These are phyloP conservation scores for Yponomeuta plumbellus DNA, from an alignment of 2,888 invertebrate species.

Conservation along the genomic window DNA sequence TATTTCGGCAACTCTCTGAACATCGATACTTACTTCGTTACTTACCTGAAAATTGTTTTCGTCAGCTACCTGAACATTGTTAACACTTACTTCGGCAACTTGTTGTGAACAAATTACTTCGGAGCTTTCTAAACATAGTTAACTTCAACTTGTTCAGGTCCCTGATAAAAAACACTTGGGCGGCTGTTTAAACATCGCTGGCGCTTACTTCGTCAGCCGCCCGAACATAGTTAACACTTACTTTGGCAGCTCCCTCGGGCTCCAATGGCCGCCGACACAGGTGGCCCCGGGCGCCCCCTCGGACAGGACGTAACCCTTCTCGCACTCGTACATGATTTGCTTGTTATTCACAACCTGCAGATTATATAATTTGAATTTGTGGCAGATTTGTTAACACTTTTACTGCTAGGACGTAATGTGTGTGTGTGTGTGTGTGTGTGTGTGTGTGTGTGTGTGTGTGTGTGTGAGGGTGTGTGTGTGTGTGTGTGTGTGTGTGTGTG, in stretches of 20 bases:
- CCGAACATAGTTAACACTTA: slow-evolving; percentile 51
- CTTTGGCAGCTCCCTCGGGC: slow-evolving; percentile 90
- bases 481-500: no score
- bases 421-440: no score
- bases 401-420: no score
- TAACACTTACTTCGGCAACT: no score
- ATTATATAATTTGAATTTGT: no score
- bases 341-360: slow-evolving; percentile 87
- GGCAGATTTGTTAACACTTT: no score
- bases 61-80: slow-evolving; percentile 81
- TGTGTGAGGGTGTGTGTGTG: no score
- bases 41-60: no score
- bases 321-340: slow-evolving; percentile 97
- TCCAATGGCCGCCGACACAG: slow-evolving; percentile 96
- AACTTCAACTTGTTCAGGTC: not conserved
- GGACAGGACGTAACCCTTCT: slow-evolving; percentile 90
- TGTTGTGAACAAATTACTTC: no score
- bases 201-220: slow-evolving; percentile 83
- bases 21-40: no score
- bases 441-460: no score
- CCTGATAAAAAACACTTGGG: slow-evolving; percentile 78
- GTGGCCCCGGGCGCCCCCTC: slow-evolving; percentile 96
- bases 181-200: slow-evolving; percentile 54
- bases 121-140: not conserved
- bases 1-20: no score